phyloP scores from a whole-genome alignment of 2,888 invertebrate genomes.

The Leucoma salicis region DNA sequence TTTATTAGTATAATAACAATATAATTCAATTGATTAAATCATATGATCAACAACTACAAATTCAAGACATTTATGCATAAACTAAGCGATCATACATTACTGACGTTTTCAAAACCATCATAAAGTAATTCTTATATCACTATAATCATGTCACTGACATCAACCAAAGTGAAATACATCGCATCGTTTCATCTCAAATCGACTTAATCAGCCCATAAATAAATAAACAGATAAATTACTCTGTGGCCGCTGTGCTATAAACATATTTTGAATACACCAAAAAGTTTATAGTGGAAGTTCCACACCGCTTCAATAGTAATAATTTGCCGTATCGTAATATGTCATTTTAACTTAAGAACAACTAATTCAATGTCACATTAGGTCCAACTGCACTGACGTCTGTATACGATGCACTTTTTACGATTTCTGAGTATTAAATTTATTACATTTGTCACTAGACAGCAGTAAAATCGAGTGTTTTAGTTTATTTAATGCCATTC shows the following conservation, averaged over 20 bases:
- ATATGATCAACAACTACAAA: neutral
- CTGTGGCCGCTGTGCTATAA: constrained; percentile 10
- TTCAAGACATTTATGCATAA: constrained; percentile 46
- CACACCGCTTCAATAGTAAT: constrained; percentile 28
- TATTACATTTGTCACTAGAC: constrained; percentile 65
- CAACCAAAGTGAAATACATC: constrained; percentile 1
- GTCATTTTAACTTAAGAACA: constrained; percentile 49
- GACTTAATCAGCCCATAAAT: constrained; percentile 18
- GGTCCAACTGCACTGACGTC: constrained; percentile 58
- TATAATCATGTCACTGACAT: constrained; percentile 6
- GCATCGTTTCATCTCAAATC: constrained; percentile 11
- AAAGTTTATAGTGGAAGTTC: constrained; percentile 16
- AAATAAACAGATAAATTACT: constrained; percentile 1
- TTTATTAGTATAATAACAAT: no score
- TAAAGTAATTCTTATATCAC: constrained; percentile 22
- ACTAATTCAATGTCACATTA: constrained; percentile 68
- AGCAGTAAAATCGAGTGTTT: constrained; percentile 57
- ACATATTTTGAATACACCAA: constrained; percentile 15
- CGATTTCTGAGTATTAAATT: constrained; percentile 61
- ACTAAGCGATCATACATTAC: constrained; percentile 22
- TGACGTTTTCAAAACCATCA: constrained; percentile 22
- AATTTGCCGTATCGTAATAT: constrained; percentile 34
- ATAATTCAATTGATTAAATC: neutral
- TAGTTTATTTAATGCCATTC: constrained; percentile 45
- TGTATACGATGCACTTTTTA: constrained; percentile 66